phyloP scores from a whole-genome alignment of 2,113 vertebrate genomes.

The Zosterops japonicus region DNA sequence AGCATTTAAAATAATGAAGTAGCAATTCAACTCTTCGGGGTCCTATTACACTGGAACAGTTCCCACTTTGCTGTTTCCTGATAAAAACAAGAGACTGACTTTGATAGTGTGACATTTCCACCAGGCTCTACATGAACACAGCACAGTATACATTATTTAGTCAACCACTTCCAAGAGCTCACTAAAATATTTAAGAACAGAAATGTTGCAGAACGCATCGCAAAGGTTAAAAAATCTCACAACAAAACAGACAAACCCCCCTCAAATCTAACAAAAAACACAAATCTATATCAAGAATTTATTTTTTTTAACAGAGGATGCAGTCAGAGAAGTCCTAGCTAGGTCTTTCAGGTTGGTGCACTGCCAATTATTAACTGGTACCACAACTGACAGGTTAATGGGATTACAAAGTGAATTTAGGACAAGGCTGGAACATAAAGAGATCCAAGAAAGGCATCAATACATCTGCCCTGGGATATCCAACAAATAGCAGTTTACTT shows the following conservation, averaged over 20 bases:
- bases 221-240: neutral
- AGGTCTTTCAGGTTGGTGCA: neutral
- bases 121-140: accelerated
- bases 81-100: neutral
- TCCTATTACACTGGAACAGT: neutral
- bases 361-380: neutral
- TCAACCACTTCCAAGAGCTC: neutral
- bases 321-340: neutral
- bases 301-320: neutral
- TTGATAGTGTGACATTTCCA: neutral
- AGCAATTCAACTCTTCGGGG: neutral
- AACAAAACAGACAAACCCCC: neutral
- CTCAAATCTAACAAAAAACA: neutral
- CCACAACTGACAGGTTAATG: neutral
- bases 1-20: neutral
- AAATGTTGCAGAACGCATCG: neutral
- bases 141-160: neutral
- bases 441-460: neutral
- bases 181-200: neutral
- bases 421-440: neutral
- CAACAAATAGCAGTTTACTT: neutral
- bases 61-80: neutral
- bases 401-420: neutral
- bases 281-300: neutral
- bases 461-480: neutral